phyloP scores from a whole-genome alignment of 1,140 invertebrate genomes.

The Helicoverpa zea region DNA sequence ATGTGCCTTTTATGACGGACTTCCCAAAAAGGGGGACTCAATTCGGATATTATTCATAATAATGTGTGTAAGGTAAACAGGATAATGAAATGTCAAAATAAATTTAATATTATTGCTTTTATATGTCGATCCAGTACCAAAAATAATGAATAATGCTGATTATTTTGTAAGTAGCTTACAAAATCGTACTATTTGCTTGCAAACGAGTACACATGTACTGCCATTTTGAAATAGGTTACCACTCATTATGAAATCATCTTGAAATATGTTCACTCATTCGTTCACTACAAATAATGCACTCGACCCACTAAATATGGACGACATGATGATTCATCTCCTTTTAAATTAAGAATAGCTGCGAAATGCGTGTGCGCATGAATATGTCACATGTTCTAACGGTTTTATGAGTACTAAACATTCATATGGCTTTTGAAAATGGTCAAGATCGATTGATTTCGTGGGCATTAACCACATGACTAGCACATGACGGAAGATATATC shows the following conservation, averaged over 20 bases:
- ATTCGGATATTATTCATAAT: no score
- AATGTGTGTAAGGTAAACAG: no score
- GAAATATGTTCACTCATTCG: constrained; percentile 38
- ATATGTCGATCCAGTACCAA: not conserved
- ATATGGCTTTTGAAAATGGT: not conserved
- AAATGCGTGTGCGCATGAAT: constrained; percentile 35
- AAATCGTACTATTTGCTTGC: not conserved
- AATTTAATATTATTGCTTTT: not conserved
- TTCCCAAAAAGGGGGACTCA: no score
- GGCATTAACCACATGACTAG: no score
- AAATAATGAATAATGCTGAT: no score
- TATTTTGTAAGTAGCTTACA: not conserved
- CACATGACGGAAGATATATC: no score
- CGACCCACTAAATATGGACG: constrained; percentile 41
- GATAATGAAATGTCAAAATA: no score
- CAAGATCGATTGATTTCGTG: no score
- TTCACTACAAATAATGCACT: constrained; percentile 30
- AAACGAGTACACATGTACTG: constrained; percentile 3
- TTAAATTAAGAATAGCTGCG: constrained; percentile 45
- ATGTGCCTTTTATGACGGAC: no score
- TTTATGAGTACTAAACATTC: constrained; percentile 4
- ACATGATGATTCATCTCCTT: constrained; percentile 42
- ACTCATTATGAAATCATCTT: constrained; percentile 10
- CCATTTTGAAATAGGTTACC: constrained; percentile 24
- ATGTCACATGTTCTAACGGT: constrained; percentile 42